Evolutionary conservation across 1,140 invertebrate genomes (phyloP).

Genomic region (Macrotrachela quadricornifera): DNA sequence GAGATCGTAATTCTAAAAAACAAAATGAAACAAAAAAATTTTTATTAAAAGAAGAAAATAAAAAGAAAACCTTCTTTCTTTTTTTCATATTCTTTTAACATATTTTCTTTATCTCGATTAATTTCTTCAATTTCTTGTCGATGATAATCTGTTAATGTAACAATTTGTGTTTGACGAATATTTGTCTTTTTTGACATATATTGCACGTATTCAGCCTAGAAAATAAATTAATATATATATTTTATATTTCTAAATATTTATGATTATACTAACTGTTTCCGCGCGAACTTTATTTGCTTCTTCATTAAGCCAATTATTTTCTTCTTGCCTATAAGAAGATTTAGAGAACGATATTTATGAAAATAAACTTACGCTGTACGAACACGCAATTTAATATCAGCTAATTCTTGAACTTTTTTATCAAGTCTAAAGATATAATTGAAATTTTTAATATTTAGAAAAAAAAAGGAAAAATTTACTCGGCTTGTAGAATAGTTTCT

Average conservation of each 20-base stretch:
- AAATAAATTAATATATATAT: not conserved
- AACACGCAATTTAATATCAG: too few species aligned
- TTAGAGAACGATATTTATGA: too few species aligned
- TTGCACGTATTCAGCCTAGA: constrained; percentile 30
- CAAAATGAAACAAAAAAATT: too few species aligned
- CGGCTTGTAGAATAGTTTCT: too few species aligned
- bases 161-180: constrained; percentile 26
- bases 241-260: not conserved
- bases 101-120: constrained; percentile 17
- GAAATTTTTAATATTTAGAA: too few species aligned
- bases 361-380: too few species aligned
- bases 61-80: constrained; percentile 24
- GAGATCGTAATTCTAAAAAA: not conserved
- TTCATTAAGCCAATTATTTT: constrained; percentile 28
- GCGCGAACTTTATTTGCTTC: constrained; percentile 25
- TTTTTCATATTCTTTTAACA: constrained; percentile 25
- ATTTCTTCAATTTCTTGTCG: constrained; percentile 26
- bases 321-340: constrained; percentile 15
- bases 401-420: too few species aligned
- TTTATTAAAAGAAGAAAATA: too few species aligned
- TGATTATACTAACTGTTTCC: constrained; percentile 25
- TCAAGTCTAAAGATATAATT: too few species aligned
- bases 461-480: too few species aligned
- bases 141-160: constrained; percentile 29
- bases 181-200: constrained; percentile 30